phyloP scores from a whole-genome alignment of 2,888 invertebrate species.

The Erannis defoliaria region DNA sequence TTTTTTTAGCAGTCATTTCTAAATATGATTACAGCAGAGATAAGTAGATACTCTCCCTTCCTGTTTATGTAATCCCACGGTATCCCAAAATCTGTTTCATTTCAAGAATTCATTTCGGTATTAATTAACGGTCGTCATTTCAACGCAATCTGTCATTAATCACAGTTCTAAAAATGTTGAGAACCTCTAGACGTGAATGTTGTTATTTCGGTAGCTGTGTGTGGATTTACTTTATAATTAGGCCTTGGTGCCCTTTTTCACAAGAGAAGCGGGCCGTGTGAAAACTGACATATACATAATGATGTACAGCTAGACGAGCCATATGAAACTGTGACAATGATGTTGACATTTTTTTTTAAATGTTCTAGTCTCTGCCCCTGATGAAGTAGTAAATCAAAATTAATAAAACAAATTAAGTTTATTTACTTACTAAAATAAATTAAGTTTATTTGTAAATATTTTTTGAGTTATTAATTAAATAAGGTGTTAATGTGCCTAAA shows the following conservation, averaged over 20 bases:
- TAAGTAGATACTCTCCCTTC: not conserved
- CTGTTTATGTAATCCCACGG: not conserved
- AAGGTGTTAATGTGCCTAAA: too few relatives aligned
- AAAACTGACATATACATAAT: not conserved
- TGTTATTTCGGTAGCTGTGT: conserved; percentile 24
- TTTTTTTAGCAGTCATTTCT: too few relatives aligned
- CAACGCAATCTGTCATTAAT: conserved; percentile 35
- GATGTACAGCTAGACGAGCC: not conserved
- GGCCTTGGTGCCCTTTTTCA: not conserved
- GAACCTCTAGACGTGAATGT: conserved; percentile 2
- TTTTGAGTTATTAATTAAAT: too few relatives aligned
- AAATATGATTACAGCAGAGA: not conserved
- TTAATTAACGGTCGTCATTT: conserved; percentile 35
- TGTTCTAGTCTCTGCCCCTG: too few relatives aligned
- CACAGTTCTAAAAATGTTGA: conserved; percentile 38
- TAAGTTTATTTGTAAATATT: too few relatives aligned
- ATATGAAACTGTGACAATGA: too few relatives aligned
- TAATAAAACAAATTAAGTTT: too few relatives aligned
- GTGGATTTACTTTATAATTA: not conserved
- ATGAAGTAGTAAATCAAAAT: too few relatives aligned
- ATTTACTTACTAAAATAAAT: too few relatives aligned
- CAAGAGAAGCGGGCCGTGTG: not conserved
- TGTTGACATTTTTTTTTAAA: too few relatives aligned
- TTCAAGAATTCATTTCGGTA: conserved; percentile 16
- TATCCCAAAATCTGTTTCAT: conserved; percentile 27